Percentiles rank a stretch among this genome's conserved stretches.
These are phyloP conservation scores for Sebastes diaconus DNA, from an alignment of 2,797 vertebrate species.

Conservation along the genomic window DNA sequence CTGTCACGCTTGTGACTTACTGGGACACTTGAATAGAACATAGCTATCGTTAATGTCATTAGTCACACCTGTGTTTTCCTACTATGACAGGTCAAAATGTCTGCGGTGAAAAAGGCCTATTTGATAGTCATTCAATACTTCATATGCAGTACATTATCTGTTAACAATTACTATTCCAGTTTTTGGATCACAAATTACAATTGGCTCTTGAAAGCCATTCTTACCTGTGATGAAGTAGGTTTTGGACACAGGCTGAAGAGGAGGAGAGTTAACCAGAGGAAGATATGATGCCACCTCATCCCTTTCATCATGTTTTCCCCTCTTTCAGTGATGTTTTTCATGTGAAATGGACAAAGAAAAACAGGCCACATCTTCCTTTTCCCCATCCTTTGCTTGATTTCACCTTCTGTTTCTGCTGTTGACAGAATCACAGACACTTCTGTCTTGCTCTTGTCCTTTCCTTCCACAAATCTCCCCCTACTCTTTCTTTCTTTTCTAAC, in stretches of 20 bases:
- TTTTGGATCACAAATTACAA: neutral
- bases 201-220: constrained; percentile 8
- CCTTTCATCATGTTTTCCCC: neutral
- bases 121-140: neutral
- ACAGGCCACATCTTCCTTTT: neutral
- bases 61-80: neutral
- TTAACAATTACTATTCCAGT: neutral
- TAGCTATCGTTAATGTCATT: neutral
- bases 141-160: neutral
- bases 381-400: neutral
- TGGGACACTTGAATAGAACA: neutral
- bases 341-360: neutral
- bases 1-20: neutral
- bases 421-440: neutral
- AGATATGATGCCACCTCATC: constrained; percentile 21
- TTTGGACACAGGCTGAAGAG: constrained; percentile 55
- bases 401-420: constrained; percentile 1
- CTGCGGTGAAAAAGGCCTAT: neutral
- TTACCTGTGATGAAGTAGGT: constrained; percentile 73
- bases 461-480: neutral
- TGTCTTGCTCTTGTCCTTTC: neutral
- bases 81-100: neutral
- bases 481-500: constrained; percentile 5
- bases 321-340: constrained; percentile 17
- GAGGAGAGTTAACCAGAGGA: constrained; percentile 54